Percentiles rank a stretch among this genome's conserved stretches.
These are phyloP conservation scores for Limnephilus auricula DNA, from an alignment of 2,888 invertebrate genomes.

Conservation along the genomic window DNA sequence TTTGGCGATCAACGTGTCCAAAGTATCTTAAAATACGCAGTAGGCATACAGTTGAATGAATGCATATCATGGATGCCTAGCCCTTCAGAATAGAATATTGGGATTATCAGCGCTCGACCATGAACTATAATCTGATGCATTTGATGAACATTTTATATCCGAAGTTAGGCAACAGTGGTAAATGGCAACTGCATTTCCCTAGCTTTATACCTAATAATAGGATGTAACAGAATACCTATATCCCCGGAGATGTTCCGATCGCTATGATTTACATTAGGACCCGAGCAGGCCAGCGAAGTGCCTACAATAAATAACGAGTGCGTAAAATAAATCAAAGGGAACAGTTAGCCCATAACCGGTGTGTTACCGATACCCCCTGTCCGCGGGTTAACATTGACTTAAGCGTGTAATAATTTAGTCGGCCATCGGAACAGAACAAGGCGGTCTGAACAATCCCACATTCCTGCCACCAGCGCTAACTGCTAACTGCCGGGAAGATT, in stretches of 20 bases:
- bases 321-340: neutral
- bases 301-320: neutral
- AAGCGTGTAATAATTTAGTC: conserved; percentile 44
- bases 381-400: conserved; percentile 45
- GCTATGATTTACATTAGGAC: neutral
- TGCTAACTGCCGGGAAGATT: neutral
- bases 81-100: too few species aligned
- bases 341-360: conserved; percentile 26
- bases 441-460: conserved; percentile 3
- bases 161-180: neutral
- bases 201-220: neutral
- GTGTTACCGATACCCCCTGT: conserved; percentile 18
- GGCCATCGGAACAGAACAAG: conserved; percentile 37
- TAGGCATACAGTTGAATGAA: too few species aligned
- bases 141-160: neutral
- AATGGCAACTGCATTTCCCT: neutral
- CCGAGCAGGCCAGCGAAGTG: neutral
- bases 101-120: too few species aligned
- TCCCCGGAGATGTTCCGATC: neutral
- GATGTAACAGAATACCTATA: neutral
- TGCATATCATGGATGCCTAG: too few species aligned
- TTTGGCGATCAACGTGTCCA: too few species aligned
- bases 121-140: neutral
- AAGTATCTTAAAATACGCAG: too few species aligned
- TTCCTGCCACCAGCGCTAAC: neutral